phyloP scores from a whole-genome alignment of 2,888 invertebrate species.

The Sinelater perroti region DNA sequence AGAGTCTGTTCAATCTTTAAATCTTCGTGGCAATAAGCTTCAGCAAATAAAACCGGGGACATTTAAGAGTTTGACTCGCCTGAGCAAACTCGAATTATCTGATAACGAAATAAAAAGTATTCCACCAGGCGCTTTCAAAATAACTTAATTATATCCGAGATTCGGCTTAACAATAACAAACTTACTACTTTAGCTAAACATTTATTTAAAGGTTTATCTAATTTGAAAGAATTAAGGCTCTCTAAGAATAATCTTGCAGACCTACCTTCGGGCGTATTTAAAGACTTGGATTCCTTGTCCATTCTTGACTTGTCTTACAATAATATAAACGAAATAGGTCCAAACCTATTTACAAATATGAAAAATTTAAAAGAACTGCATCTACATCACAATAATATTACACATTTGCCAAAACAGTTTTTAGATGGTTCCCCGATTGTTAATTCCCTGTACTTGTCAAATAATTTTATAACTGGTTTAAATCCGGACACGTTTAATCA shows the following conservation, averaged over 20 bases:
- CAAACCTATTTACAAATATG: neutral
- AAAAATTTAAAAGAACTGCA: neutral
- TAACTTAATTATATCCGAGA: neutral
- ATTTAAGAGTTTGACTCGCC: conserved; percentile 8
- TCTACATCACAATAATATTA: conserved; percentile 16
- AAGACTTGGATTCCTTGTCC: neutral
- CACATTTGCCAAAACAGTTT: neutral
- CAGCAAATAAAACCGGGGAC: neutral
- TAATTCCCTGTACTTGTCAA: neutral
- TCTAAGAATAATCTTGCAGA: conserved; percentile 3
- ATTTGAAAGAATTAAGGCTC: conserved; percentile 7
- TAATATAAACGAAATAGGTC: neutral
- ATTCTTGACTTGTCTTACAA: conserved; percentile 16
- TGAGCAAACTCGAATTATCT: conserved; percentile 1
- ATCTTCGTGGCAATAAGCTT: conserved; percentile 13
- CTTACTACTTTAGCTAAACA: neutral
- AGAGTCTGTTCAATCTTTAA: neutral
- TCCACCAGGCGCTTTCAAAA: neutral
- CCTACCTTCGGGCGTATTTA: conserved; percentile 8
- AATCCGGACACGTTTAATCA: neutral
- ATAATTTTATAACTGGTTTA: conserved; percentile 8
- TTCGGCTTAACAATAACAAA: conserved; percentile 15
- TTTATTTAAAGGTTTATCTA: conserved; percentile 16
- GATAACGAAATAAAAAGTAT: conserved; percentile 5
- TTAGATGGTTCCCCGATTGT: neutral